Conservation (phyloP, 1,140 invertebrate species). For the Heliconius hermathena region DNA sequence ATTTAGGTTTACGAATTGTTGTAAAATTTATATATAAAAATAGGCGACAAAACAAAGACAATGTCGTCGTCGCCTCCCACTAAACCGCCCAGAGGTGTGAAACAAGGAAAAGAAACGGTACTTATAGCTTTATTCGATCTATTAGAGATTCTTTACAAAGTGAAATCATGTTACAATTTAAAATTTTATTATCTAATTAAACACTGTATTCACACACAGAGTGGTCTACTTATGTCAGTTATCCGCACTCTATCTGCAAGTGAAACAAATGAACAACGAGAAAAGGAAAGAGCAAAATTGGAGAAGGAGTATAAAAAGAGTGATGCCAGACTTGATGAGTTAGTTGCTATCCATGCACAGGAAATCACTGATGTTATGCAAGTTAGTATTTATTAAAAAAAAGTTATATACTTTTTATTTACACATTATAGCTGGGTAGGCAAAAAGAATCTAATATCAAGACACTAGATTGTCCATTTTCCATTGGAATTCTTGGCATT, state of each 20-base stretch:
- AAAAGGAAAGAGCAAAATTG: constrained; percentile 95
- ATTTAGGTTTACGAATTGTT: background rate
- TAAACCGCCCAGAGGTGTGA: constrained; percentile 91
- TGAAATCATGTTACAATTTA: background rate
- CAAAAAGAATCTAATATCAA: no score
- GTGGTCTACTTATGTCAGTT: constrained; percentile 95
- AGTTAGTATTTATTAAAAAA: constrained; percentile 59
- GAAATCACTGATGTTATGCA: constrained; percentile 94
- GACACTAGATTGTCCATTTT: no score
- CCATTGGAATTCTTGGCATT: no score
- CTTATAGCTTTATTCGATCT: constrained; percentile 45
- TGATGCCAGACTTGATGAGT: constrained; percentile 92
- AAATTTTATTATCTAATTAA: background rate
- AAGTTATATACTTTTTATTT: no score
- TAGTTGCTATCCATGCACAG: constrained; percentile 93
- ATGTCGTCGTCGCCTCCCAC: constrained; percentile 85
- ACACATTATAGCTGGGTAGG: no score
- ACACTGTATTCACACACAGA: constrained; percentile 82
- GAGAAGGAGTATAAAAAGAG: constrained; percentile 96
- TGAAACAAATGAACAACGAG: constrained; percentile 96
- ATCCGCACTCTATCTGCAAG: constrained; percentile 95
- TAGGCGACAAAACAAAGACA: constrained; percentile 22
- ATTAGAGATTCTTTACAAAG: background rate
- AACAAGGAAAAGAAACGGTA: constrained; percentile 92
- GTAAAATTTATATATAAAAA: background rate